Conservation (phyloP, 37 sponge, comb jelly and placozoan genomes). For the Tethya wilhelma region DNA sequence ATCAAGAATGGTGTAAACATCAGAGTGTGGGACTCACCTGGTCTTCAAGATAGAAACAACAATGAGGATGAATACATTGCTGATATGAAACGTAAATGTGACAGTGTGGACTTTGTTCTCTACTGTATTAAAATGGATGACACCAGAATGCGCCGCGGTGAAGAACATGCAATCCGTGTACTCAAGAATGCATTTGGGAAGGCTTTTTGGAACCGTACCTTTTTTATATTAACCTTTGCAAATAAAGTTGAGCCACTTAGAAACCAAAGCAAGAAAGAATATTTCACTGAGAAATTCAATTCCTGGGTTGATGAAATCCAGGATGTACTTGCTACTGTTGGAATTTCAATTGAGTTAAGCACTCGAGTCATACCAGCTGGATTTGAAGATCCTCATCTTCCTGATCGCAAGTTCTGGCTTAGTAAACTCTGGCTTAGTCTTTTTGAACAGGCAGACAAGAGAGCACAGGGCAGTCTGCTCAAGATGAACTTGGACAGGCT, state of each 20-base stretch:
- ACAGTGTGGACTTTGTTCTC: slow-evolving; percentile 2
- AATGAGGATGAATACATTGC: background rate
- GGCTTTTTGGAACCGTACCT: background rate
- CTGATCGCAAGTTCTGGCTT: background rate
- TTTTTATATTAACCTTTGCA: slow-evolving; percentile 21
- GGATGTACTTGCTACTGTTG: too few relatives aligned
- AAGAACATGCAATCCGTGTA: background rate
- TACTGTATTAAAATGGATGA: slow-evolving; percentile 16
- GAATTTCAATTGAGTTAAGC: background rate
- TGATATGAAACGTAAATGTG: background rate
- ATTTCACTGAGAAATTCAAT: too few relatives aligned
- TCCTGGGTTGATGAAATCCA: too few relatives aligned
- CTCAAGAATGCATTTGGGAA: background rate
- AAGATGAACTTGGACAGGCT: background rate
- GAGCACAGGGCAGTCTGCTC: background rate
- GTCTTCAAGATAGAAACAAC: background rate
- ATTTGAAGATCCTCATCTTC: background rate
- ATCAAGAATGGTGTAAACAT: background rate
- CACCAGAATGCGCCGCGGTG: background rate
- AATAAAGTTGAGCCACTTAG: background rate
- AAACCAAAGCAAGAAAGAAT: background rate
- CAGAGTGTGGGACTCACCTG: background rate
- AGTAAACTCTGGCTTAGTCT: background rate
- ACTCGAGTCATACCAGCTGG: background rate
- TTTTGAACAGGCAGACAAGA: background rate